Evolutionary conservation across 2,113 vertebrate genomes (phyloP).

Genomic region (Eudorcas thomsonii): DNA sequence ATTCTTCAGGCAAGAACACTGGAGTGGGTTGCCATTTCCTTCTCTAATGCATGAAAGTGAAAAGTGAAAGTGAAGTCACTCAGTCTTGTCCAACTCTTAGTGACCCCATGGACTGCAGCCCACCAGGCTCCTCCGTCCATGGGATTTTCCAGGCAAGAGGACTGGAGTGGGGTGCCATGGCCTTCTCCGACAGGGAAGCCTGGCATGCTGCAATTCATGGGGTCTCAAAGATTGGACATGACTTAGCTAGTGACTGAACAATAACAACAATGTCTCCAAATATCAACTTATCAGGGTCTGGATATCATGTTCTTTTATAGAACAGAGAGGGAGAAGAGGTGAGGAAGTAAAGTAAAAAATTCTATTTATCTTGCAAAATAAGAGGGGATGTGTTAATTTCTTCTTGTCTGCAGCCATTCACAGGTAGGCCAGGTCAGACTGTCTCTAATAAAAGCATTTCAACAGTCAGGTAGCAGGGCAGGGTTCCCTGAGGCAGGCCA

Average conservation of each 20-base stretch:
- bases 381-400: background rate
- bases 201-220: background rate
- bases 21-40: no score
- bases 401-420: background rate
- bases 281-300: background rate
- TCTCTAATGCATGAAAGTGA: no score
- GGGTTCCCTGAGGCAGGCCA: background rate
- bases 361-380: background rate
- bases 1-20: no score
- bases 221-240: background rate
- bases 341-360: background rate
- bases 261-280: background rate
- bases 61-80: no score
- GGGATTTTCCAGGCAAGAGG: no score
- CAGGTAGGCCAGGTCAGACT: background rate
- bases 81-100: no score
- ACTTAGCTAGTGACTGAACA: background rate
- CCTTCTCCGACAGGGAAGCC: background rate
- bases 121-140: no score
- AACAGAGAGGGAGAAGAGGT: background rate
- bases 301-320: background rate
- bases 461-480: background rate
- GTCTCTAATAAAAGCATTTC: background rate
- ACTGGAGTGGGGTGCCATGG: background rate
- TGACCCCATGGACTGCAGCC: no score